Evolutionary conservation across 30 jellyfish, hydroid and myxozoan genomes (phyloP), one percentile per base, ranked within the genome.

Genomic region (Chironex yamaguchii): DNA sequence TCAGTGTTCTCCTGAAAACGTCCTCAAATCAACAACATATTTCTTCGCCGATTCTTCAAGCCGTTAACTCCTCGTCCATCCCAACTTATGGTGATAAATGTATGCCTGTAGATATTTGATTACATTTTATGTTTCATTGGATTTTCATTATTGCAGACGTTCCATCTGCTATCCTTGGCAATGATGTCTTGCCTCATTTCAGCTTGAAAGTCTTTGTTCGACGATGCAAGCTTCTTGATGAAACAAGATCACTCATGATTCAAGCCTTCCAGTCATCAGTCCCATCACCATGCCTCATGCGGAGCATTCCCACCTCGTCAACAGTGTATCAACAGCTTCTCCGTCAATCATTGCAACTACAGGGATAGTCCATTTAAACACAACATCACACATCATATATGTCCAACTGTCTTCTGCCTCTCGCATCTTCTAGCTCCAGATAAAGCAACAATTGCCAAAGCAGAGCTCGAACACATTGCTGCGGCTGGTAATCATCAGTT

Each of bases 371-470:
- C 85, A 22, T 14, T 71, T 48, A 71, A 71, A 35, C 85, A 71
- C 76, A 4, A 34, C 26, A 48, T 67, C 1, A 67, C 81, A 4
- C 81, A 67, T 30, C 68, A 35, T 34, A 71, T 71, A 1, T 24
- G 36, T 1, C 29, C 85, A 12, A 48, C 85, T 2, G 85, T 71
- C 2, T 13, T 1, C 76, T 35, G 77, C 48, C 85, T 26, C 48
- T 70, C 85, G 27, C 76, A 49, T 28, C 85, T 36, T 22, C 36
- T 71, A 3, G 36, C 85, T 17, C 76, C 85, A 14, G 85, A 35
- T 49, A 21, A 49, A 1, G 22, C 49, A 17, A 9, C 24, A 21
- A 49, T 33, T 32, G 85, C 85, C n/a, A 71, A 71, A 71, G 76
- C 85, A 20, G 76, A 71, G n/a, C n/a, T n/a, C n/a, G n/a, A n/a